Evolutionary conservation across 2,113 vertebrate species (phyloP).

Genomic region (Paramisgurnus dabryanus): DNA sequence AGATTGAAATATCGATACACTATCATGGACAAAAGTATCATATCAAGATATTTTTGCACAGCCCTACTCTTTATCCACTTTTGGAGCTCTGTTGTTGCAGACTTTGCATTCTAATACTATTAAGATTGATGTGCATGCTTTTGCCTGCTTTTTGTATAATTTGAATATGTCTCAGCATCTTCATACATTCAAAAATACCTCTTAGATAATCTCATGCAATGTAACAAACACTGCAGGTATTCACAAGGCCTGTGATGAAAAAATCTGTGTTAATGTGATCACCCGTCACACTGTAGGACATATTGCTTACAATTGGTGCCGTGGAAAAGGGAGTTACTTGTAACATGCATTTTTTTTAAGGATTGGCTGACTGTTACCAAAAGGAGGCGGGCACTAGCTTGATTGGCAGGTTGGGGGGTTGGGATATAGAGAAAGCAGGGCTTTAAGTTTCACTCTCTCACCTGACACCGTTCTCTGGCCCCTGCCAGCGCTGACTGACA

Average conservation of each 20-base stretch:
- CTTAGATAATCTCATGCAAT: conserved; percentile 69
- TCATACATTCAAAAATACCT: neutral
- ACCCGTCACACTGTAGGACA: conserved; percentile 81
- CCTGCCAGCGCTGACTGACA: conserved; percentile 89
- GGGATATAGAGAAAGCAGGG: conserved; percentile 80
- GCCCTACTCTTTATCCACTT: no score
- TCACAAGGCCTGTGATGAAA: conserved; percentile 78
- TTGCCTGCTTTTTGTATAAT: no score
- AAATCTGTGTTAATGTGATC: conserved; percentile 81
- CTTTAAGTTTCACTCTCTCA: conserved; percentile 94
- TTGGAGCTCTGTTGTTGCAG: no score
- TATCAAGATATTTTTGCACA: no score
- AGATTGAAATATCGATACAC: no score
- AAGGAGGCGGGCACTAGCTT: conserved; percentile 76
- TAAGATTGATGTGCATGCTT: no score
- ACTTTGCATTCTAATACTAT: no score
- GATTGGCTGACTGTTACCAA: conserved; percentile 85
- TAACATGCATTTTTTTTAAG: conserved; percentile 82
- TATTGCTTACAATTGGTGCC: conserved; percentile 88
- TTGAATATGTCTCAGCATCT: neutral
- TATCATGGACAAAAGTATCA: no score
- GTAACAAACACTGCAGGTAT: conserved; percentile 83
- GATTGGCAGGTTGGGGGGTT: conserved; percentile 73
- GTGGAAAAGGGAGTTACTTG: conserved; percentile 81
- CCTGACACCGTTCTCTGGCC: conserved; percentile 91